Base-by-base conservation (phyloP, 2,888 invertebrate species). In the Protodeltote pygarga region DNA sequence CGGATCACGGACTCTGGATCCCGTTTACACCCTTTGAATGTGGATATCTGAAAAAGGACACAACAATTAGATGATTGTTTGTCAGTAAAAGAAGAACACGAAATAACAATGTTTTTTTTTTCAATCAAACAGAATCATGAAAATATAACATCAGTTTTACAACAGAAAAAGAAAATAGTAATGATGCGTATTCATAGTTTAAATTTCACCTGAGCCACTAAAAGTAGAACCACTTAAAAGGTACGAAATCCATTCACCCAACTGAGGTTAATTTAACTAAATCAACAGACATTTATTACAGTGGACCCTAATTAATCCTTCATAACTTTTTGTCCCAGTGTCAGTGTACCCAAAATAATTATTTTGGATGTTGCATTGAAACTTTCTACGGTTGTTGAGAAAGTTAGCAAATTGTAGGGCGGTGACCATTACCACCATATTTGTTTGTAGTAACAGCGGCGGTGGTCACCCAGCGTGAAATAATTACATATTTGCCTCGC, bases 401-500 rank as follows among this genome's bases (percentile, higher is more conserved):
- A 73, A 77, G 71, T 79, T 74, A 45, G 59, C 40, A 53, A n/a
- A 62, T 54, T 53, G 54, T 44, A 46, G 55, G 62, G 45, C 55
- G 44, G 34, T 34, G 34, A 25, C 40, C 29, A 47, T 50, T 52
- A 62, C 46, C 53, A 66, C 72, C 65, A 73, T 75, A 74, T 74
- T 75, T 77, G 75, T 79, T 79, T 73, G 62, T 62, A 63, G 71
- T 73, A 8, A n/a, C 24, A 16, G 15, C 24, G 34, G 21, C 11
- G 65, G 61, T 66, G 75, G 65, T 79, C 65, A 77, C 73, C 77
- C 62, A 65, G 73, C 63, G 77, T 79, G 77, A 85, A 87, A 85
- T 86, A 85, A 87, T 87, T 77, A 83, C 77, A 75, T 74, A 79
- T 85, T 83, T 83, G 79, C 77, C 57, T 66, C 51, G 29, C 67